Percentiles rank a stretch among this genome's conserved stretches.
Evolutionary conservation across 2,797 vertebrate genomes (phyloP).

Genomic region (Chromobotia macracanthus): DNA sequence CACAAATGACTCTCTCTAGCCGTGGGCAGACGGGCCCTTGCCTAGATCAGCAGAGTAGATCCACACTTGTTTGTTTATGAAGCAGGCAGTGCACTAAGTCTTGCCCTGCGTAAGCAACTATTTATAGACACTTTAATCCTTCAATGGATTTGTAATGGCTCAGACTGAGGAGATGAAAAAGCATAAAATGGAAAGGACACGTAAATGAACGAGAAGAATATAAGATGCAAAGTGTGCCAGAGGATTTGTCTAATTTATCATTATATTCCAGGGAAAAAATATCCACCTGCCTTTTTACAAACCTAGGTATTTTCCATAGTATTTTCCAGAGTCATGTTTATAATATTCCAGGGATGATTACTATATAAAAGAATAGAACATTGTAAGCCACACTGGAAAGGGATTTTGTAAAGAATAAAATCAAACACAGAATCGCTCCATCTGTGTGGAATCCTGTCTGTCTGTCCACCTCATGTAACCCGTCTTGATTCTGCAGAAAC

Average conservation of each 20-base stretch:
- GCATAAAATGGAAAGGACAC: slow-evolving; percentile 39
- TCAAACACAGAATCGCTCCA: neutral
- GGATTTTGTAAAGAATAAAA: slow-evolving; percentile 8
- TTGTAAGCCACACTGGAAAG: slow-evolving; percentile 21
- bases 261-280: slow-evolving; percentile 61
- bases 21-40: slow-evolving; percentile 57
- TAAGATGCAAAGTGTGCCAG: slow-evolving; percentile 46
- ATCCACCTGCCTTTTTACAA: slow-evolving; percentile 36
- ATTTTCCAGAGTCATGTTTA: slow-evolving; percentile 39
- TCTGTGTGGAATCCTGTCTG: slow-evolving; percentile 29
- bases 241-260: slow-evolving; percentile 70
- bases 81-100: slow-evolving; percentile 63
- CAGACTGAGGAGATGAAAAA: slow-evolving; percentile 67
- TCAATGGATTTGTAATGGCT: slow-evolving; percentile 75
- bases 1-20: slow-evolving; percentile 71
- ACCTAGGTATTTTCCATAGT: neutral
- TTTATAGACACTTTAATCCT: slow-evolving; percentile 76
- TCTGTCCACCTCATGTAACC: neutral
- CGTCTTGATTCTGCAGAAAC: neutral
- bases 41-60: slow-evolving; percentile 47
- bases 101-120: slow-evolving; percentile 62
- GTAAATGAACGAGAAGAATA: neutral
- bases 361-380: slow-evolving; percentile 24
- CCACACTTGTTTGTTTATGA: slow-evolving; percentile 75
- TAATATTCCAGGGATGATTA: slow-evolving; percentile 57